These are phyloP conservation scores for Telmatochromis sp. DNA, from an alignment of 2,113 vertebrate genomes.

Conservation along the genomic window DNA sequence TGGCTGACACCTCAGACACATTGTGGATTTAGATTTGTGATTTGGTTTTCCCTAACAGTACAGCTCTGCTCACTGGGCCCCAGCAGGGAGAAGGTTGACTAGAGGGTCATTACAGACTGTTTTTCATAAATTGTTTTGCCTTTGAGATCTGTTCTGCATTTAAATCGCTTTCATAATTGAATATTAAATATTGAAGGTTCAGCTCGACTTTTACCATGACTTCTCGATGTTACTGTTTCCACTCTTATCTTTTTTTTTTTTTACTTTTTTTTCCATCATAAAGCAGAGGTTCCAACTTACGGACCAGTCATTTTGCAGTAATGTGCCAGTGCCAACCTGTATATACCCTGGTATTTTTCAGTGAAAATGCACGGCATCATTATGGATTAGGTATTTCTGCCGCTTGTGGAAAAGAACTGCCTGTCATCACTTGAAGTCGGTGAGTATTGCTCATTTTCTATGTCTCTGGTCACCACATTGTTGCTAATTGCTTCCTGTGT, in stretches of 20 bases:
- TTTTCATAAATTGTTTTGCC: neutral
- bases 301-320: neutral
- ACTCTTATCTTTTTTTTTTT: neutral
- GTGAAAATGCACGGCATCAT: neutral
- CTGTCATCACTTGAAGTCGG: neutral
- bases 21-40: neutral
- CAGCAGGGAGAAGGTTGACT: neutral
- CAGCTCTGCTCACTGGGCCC: neutral
- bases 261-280: neutral
- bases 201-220: neutral
- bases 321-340: neutral
- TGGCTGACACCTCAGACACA: neutral
- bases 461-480: neutral
- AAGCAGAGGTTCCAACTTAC: neutral
- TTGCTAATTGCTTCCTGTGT: neutral
- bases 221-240: neutral
- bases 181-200: neutral
- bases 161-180: neutral
- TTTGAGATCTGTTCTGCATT: neutral
- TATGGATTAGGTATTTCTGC: neutral
- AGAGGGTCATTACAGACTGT: neutral
- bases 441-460: neutral
- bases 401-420: neutral
- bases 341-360: neutral
- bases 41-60: neutral